Percentiles rank a stretch among this genome's conserved stretches.
Evolutionary conservation across 2,888 invertebrate genomes (phyloP).

Genomic region (Stenoptilia bipunctidactyla): DNA sequence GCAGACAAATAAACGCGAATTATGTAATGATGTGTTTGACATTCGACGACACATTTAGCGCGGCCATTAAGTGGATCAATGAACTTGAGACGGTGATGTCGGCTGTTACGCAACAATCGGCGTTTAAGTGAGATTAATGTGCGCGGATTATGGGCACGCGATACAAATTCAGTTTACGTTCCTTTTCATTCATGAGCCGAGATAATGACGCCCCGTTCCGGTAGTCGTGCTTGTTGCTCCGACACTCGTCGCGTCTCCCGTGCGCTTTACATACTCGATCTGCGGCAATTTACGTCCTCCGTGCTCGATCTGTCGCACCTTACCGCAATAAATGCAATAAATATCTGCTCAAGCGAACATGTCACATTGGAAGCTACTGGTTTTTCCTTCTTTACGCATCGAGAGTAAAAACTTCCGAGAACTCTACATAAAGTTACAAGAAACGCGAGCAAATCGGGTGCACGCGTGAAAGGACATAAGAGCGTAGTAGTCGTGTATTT

Average conservation of each 20-base stretch:
- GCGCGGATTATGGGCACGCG: slow-evolving; percentile 68
- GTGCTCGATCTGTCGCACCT: slow-evolving; percentile 8
- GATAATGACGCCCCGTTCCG: slow-evolving; percentile 60
- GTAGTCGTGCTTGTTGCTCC: slow-evolving; percentile 49
- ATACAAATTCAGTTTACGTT: slow-evolving; percentile 68
- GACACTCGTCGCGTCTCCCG: slow-evolving; percentile 24
- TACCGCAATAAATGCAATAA: slow-evolving; percentile 3
- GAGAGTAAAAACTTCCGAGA: too few relatives aligned
- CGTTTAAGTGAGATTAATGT: slow-evolving; percentile 69
- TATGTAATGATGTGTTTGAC: slow-evolving; percentile 61
- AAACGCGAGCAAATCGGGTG: neutral
- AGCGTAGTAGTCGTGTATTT: slow-evolving; percentile 44
- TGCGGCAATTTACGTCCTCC: slow-evolving; percentile 14
- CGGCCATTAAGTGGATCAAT: slow-evolving; percentile 68
- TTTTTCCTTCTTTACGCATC: neutral
- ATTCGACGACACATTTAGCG: slow-evolving; percentile 67
- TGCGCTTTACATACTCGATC: slow-evolving; percentile 33
- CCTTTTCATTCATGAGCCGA: slow-evolving; percentile 65
- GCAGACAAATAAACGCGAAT: slow-evolving; percentile 48
- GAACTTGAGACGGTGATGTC: slow-evolving; percentile 65
- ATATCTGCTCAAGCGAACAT: neutral
- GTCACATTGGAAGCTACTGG: neutral
- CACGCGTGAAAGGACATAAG: neutral
- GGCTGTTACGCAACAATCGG: slow-evolving; percentile 62
- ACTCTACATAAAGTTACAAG: too few relatives aligned